phyloP scores from a whole-genome alignment of 2,113 vertebrate genomes.

The Pica pica region DNA sequence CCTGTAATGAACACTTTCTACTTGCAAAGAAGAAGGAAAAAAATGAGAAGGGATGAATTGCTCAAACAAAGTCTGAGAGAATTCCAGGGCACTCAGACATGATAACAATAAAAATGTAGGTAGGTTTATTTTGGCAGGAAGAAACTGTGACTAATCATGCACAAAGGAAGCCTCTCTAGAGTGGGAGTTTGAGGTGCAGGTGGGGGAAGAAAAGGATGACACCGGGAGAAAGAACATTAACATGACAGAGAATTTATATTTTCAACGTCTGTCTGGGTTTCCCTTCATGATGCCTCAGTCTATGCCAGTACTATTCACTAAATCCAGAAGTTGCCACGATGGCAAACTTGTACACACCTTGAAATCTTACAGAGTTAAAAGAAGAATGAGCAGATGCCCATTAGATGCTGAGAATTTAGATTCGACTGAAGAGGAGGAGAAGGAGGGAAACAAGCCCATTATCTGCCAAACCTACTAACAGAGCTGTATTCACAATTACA shows the following conservation, averaged over 20 bases:
- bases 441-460: background rate
- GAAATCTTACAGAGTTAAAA: background rate
- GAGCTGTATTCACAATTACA: background rate
- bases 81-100: background rate
- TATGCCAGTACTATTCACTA: background rate
- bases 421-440: background rate
- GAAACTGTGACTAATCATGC: background rate
- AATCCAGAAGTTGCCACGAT: background rate
- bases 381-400: background rate
- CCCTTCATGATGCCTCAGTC: background rate
- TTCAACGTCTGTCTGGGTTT: background rate
- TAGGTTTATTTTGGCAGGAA: conserved; percentile 10
- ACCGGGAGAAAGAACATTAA: background rate
- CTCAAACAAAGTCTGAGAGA: background rate
- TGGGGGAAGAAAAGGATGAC: background rate
- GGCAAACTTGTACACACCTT: background rate
- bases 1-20: background rate
- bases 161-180: background rate
- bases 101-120: background rate
- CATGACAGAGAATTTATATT: background rate
- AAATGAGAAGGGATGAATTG: background rate
- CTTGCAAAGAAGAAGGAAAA: background rate
- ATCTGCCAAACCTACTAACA: background rate
- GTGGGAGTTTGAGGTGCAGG: background rate
- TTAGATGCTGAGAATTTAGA: background rate